Evolutionary conservation across 2,888 invertebrate species (phyloP), one percentile per base, ranked within the genome.

Genomic region (Drosophila demipolita): DNA sequence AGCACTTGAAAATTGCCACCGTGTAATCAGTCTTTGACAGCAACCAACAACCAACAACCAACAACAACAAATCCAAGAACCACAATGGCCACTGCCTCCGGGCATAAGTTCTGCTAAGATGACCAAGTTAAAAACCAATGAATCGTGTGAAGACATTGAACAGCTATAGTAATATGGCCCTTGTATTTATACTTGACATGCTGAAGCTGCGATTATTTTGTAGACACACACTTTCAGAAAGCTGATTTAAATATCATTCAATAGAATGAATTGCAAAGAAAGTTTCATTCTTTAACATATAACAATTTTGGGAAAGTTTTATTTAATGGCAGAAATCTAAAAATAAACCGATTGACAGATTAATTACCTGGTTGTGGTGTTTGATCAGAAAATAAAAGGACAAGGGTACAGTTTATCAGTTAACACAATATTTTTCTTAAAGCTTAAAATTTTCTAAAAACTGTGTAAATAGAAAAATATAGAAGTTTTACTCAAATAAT

Each of bases 1-100:
- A 79, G 82, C 84, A 88, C 89, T 86, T 89, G 89, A 86, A 89
- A 80, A 86, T 80, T 86, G 85, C 85, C 89, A 86, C 85, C 87
- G 89, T 86, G 78, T 86, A 86, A 86, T 89, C 84, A 85, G 85
- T 74, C 82, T 78, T 85, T 80, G 87, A 79, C 87, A 83, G 78
- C 60, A 66, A 70, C 59, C 26, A 49, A 15, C 17, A 48, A 69
- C 83, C 83, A 74, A 23, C 23, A 23, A 23, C 23, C 73, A 68
- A 50, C 66, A 20, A 45, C 55, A 66, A 68, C 57, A 48, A n/a
- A 7, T 32, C 11, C 5, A 17, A 78, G 83, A 86, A 68, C 72
- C 66, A 42, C 68, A 32, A 57, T 52, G 59, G 67, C 63, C 7
- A 26, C 26, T 38, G 73, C 77, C 79, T n/a, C 48, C 15, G 36